Conservation (phyloP, 30 jellyfish, hydroid and myxozoan genomes). For the Aurelia sp. region DNA sequence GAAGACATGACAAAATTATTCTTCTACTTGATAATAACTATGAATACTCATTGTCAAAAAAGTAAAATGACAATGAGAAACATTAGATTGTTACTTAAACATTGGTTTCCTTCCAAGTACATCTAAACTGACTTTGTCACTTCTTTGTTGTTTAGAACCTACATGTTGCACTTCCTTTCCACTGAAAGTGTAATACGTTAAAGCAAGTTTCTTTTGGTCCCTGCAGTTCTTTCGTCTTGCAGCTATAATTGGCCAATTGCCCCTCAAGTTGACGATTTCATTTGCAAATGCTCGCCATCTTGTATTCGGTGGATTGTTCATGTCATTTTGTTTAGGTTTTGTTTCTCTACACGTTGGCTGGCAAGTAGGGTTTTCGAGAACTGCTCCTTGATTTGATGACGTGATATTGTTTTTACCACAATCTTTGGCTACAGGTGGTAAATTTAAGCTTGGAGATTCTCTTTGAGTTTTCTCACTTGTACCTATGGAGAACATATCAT, state of each 20-base stretch:
- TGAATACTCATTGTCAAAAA: too few relatives aligned
- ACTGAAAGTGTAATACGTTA: constrained; percentile 66
- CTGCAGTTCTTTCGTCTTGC: constrained; percentile 12
- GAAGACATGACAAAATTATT: too few relatives aligned
- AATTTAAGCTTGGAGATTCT: background rate
- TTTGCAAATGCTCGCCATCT: constrained; percentile 12
- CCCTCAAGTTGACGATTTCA: constrained; percentile 46
- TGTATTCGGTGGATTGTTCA: background rate
- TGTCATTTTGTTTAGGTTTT: background rate
- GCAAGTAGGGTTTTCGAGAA: background rate
- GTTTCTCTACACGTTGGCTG: background rate
- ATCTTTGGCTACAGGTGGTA: constrained; percentile 22
- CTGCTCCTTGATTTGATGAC: background rate
- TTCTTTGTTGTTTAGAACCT: background rate
- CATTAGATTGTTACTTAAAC: background rate
- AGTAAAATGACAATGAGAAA: too few relatives aligned
- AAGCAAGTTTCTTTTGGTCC: constrained; percentile 27
- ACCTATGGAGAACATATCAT: too few relatives aligned
- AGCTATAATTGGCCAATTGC: constrained; percentile 49
- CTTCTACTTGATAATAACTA: too few relatives aligned
- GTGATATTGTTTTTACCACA: background rate
- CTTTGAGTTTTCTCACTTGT: background rate
- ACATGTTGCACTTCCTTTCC: constrained; percentile 73
- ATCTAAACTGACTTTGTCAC: background rate
- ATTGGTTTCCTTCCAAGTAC: background rate